Conservation (phyloP, 35 echinoderm and acorn worm genomes). For the Diadema setosum region DNA sequence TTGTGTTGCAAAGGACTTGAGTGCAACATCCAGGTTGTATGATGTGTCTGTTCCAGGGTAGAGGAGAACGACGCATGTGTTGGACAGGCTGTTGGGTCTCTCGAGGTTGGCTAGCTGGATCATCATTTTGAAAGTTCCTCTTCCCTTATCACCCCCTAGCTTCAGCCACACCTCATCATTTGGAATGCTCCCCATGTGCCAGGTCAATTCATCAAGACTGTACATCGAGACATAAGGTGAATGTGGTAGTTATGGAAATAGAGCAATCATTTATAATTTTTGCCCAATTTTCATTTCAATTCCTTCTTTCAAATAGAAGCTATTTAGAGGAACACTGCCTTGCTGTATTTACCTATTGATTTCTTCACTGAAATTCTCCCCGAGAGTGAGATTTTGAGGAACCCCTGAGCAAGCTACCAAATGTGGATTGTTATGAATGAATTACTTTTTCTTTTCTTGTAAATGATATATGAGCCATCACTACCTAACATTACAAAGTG, state of each 20-base stretch:
- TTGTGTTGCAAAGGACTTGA: background rate
- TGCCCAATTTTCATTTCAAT: background rate
- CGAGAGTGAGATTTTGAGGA: background rate
- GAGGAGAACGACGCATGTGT: background rate
- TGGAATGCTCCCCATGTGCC: background rate
- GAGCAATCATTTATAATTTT: background rate
- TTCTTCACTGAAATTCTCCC: background rate
- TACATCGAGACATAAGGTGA: background rate
- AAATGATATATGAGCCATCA: background rate
- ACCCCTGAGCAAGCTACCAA: background rate
- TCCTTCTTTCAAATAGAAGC: background rate
- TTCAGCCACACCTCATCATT: constrained; percentile 19
- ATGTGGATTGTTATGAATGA: background rate
- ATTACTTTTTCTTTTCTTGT: background rate
- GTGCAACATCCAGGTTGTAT: constrained; percentile 3
- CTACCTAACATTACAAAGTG: background rate
- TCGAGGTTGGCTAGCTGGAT: constrained; percentile 1
- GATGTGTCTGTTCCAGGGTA: constrained; percentile 8
- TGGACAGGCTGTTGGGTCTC: constrained; percentile 10
- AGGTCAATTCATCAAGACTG: background rate
- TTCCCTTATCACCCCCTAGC: constrained; percentile 29
- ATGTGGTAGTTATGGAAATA: background rate
- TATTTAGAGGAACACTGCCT: background rate
- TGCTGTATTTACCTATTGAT: background rate
- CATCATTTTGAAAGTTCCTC: constrained; percentile 56